Percentiles rank a stretch among this genome's conserved stretches.
phyloP scores from a whole-genome alignment of 1,140 invertebrate genomes.

The Calephelis virginiensis region DNA sequence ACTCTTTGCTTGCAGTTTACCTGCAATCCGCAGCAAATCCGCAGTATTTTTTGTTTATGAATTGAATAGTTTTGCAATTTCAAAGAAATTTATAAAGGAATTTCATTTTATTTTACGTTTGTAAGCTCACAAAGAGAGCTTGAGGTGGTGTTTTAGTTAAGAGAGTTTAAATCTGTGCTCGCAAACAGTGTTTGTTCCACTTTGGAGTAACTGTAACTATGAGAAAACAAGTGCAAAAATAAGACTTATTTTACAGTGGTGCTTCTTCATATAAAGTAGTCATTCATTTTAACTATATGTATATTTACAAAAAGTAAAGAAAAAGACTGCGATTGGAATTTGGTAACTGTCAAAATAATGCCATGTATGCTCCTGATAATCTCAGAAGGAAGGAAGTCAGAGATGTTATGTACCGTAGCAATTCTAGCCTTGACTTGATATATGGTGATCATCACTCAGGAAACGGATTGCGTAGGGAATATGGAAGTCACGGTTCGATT shows the following conservation, averaged over 20 bases:
- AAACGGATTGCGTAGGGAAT: slow-evolving; percentile 78
- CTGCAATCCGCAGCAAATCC: slow-evolving; percentile 12
- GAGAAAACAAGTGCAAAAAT: slow-evolving; percentile 28
- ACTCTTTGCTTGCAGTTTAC: not conserved
- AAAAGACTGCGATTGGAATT: slow-evolving; percentile 2
- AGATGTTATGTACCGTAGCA: slow-evolving; percentile 79
- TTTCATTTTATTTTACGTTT: not conserved
- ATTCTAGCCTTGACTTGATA: slow-evolving; percentile 81
- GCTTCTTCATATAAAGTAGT: not conserved
- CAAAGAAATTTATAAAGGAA: not conserved
- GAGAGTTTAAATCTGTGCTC: not conserved
- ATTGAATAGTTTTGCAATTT: slow-evolving; percentile 9
- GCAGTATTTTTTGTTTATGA: slow-evolving; percentile 15
- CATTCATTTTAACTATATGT: not conserved
- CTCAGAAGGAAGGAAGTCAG: slow-evolving; percentile 65
- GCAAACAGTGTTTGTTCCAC: slow-evolving; percentile 30
- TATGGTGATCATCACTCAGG: slow-evolving; percentile 60
- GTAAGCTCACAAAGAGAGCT: not conserved
- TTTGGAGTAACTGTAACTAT: slow-evolving; percentile 39
- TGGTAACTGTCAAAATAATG: slow-evolving; percentile 60
- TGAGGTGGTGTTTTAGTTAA: not conserved
- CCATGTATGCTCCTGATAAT: slow-evolving; percentile 73
- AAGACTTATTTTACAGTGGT: slow-evolving; percentile 14
- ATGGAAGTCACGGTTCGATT: slow-evolving; percentile 81
- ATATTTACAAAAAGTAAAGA: not conserved